Conservation (phyloP, 2,113 vertebrate species). For the Ochotona curzoniae region DNA sequence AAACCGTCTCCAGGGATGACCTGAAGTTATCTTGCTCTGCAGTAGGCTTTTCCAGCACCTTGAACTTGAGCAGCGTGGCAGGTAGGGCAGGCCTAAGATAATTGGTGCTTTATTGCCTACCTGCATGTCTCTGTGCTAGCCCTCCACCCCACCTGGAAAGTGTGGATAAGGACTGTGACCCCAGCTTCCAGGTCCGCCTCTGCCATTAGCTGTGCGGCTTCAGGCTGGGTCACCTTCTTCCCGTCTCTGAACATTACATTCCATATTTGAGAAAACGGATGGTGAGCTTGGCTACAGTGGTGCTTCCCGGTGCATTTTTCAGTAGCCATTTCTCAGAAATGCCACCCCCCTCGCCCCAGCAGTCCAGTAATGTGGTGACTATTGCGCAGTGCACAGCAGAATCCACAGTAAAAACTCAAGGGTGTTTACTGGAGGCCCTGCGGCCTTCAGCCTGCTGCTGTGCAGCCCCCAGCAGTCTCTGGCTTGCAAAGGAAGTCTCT, state of each 20-base stretch:
- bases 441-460: neutral
- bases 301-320: conserved; percentile 4
- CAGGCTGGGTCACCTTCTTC: neutral
- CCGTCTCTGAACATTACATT: neutral
- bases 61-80: neutral
- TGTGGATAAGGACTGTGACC: neutral
- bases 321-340: neutral
- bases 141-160: neutral
- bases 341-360: fast-evolving
- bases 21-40: neutral
- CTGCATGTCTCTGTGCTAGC: neutral
- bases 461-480: neutral
- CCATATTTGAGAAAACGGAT: neutral
- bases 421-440: neutral
- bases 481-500: neutral
- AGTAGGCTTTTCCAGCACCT: neutral
- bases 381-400: neutral
- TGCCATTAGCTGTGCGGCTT: neutral
- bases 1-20: neutral
- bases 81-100: neutral
- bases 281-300: neutral
- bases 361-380: neutral
- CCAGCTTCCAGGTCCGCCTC: neutral
- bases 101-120: neutral
- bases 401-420: neutral